Percentiles rank a stretch among this genome's conserved stretches.
Conservation (phyloP, 2,113 vertebrate species). For the Dicrurus megarhynchus region DNA sequence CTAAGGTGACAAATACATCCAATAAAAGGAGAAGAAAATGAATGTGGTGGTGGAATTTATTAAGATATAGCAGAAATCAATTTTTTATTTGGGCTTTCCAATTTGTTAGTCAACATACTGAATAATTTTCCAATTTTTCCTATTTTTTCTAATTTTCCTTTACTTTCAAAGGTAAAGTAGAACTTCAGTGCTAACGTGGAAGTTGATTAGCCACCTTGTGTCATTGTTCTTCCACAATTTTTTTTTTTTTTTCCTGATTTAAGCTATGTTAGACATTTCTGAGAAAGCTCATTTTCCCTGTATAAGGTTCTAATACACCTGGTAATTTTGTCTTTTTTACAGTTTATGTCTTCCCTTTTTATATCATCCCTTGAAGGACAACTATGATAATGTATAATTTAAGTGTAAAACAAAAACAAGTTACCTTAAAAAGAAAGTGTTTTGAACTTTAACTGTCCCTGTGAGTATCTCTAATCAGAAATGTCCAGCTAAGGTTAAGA, state of each 20-base stretch:
- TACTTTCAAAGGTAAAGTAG: neutral
- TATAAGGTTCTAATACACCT: neutral
- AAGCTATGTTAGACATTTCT: neutral
- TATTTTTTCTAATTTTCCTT: neutral
- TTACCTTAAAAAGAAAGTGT: neutral
- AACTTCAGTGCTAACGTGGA: neutral
- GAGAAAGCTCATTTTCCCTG: neutral
- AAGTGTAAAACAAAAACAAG: neutral
- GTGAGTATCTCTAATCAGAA: neutral
- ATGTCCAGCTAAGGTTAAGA: neutral
- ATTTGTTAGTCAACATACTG: neutral
- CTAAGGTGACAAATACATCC: rapidly evolving
- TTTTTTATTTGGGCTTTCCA: neutral
- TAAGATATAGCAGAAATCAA: rapidly evolving
- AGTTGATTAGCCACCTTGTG: neutral
- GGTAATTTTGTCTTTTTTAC: neutral
- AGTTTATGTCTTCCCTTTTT: neutral
- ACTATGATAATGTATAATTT: neutral
- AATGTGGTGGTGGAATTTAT: rapidly evolving
- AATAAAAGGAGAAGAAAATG: neutral
- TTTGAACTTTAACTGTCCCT: neutral
- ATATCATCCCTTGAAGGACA: neutral
- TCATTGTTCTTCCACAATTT: neutral
- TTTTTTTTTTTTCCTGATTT: neutral
- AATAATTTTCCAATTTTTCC: neutral